These are phyloP conservation scores for Erebia ligea DNA, from an alignment of 2,888 invertebrate species.

Conservation along the genomic window DNA sequence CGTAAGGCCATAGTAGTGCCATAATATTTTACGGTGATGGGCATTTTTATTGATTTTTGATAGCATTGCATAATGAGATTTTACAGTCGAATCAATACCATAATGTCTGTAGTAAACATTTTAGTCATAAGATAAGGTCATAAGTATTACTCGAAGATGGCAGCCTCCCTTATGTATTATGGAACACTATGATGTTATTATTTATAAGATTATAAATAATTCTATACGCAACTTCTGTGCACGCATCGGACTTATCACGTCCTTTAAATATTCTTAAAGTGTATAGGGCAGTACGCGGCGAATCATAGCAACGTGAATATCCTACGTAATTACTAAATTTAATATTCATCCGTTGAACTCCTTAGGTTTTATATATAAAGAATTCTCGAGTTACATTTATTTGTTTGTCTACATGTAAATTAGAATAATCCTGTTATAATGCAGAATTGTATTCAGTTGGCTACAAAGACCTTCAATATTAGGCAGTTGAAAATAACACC, in stretches of 20 bases:
- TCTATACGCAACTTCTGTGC: slow-evolving; percentile 45
- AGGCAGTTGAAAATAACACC: background rate
- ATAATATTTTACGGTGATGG: too few species aligned
- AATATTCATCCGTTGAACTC: slow-evolving; percentile 61
- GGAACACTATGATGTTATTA: slow-evolving; percentile 40
- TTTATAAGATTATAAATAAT: slow-evolving; percentile 49
- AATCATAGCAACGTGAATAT: slow-evolving; percentile 57
- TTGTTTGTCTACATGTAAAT: background rate
- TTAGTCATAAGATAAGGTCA: background rate
- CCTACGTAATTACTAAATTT: slow-evolving; percentile 54
- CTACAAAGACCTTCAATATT: background rate
- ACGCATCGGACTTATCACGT: slow-evolving; percentile 45
- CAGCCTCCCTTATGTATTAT: slow-evolving; percentile 42
- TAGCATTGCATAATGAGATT: too few species aligned
- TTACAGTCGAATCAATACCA: too few species aligned
- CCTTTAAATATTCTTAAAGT: slow-evolving; percentile 60
- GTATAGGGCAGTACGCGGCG: slow-evolving; percentile 54
- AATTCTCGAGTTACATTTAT: slow-evolving; percentile 20
- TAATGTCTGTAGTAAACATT: too few species aligned
- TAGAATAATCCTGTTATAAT: background rate
- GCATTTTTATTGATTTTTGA: too few species aligned
- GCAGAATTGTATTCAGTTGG: background rate
- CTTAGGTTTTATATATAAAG: slow-evolving; percentile 38
- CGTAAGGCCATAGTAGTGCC: too few species aligned
- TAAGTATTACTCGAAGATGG: slow-evolving; percentile 33